Base-by-base conservation (phyloP, 2,888 invertebrate genomes). In the Meganola albula region DNA sequence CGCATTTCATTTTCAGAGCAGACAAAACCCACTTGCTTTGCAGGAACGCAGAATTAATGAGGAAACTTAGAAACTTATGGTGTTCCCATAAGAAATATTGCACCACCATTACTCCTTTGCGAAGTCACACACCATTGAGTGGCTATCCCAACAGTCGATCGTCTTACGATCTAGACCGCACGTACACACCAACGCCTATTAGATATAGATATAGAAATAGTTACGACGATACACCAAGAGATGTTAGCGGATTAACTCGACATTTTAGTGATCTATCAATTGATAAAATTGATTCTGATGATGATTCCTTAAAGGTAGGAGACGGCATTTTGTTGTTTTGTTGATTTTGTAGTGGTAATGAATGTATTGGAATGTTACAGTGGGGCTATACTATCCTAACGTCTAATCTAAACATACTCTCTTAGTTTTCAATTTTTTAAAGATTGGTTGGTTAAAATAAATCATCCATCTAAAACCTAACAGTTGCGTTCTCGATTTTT, bases 1-100 rank as follows among this genome's bases (percentile, higher is more conserved):
- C 47, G 38, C 40, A 14, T 44, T 76, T 78, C 53, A 61, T 56
- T 88, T 88, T 72, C 88, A 90, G 90, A 89, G 73, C 76, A 74
- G 89, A 90, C 61, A 87, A 77, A 72, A 72, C 80, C 64, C 87
- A 87, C 66, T 84, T 90, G 77, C 87, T 86, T 76, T 84, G 79
- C 72, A 88, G 89, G 70, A 90, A 90, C 71, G 75, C 78, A 57
- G 88, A 89, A 57, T 82, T 90, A 62, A 87, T 89, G 85, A 80
- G 84, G 70, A 88, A 89, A 70, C 84, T 90, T 53, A 84, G 87
- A 63, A 86, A 80, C 51, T 70, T 90, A 43, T 90, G 90, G 89
- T 84, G 77, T 63, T 88, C 88, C 65, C 88, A 89, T 78, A 89
- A 89, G 68, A 87, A 88, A 53, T 85, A 86, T 65, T 86, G 86